Conservation (phyloP, 2,888 invertebrate genomes). For the Itoplectis maculator region DNA sequence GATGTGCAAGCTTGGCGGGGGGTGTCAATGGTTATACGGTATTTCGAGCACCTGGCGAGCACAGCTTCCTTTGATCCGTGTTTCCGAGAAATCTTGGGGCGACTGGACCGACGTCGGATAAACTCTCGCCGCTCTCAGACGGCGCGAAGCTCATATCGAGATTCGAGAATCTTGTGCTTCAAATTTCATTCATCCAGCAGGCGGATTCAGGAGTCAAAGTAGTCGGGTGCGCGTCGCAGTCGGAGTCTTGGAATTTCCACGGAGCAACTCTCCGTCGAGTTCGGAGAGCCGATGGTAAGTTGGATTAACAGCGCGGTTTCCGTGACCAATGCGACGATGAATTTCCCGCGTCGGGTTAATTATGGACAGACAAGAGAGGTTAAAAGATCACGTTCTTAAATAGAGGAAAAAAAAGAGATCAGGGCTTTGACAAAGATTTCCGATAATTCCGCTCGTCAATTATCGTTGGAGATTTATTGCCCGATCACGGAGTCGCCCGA, state of each 20-base stretch:
- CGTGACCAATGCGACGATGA: background rate
- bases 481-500: constrained; percentile 31
- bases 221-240: background rate
- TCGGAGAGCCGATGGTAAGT: background rate
- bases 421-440: constrained; percentile 6
- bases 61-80: constrained; percentile 4
- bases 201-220: background rate
- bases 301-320: background rate
- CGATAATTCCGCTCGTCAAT: constrained; percentile 62
- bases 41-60: constrained; percentile 17
- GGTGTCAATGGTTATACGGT: constrained; percentile 3
- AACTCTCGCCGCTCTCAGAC: background rate
- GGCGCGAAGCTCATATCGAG: too few relatives aligned
- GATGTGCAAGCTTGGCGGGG: constrained; percentile 35
- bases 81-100: background rate
- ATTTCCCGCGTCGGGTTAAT: background rate
- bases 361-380: too few relatives aligned
- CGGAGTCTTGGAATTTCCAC: background rate
- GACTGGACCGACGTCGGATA: background rate
- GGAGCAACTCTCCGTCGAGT: background rate
- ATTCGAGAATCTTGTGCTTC: too few relatives aligned
- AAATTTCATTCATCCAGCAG: too few relatives aligned
- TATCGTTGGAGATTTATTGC: constrained; percentile 61
- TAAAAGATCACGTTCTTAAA: too few relatives aligned
- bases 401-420: background rate